Percentiles rank a stretch among this genome's conserved stretches.
These are phyloP conservation scores for Hydrozoanthus gracilis DNA, from an alignment of 92 coral and sea anemone species.

Conservation along the genomic window DNA sequence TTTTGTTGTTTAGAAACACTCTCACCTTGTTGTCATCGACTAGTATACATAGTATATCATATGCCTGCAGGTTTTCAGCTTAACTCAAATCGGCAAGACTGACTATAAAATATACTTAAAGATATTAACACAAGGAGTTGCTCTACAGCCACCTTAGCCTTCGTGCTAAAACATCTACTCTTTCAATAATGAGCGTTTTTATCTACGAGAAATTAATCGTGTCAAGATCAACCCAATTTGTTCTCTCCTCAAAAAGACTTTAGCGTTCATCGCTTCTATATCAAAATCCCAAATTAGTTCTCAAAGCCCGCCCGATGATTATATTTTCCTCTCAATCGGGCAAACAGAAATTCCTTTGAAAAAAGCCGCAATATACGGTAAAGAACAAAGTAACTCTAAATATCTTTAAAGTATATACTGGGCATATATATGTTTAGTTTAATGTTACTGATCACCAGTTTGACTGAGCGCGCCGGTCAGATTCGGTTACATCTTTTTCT, in stretches of 20 bases:
- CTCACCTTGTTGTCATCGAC: too few species aligned
- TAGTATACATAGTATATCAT: too few species aligned
- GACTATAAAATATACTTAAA: too few species aligned
- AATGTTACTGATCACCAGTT: constrained; percentile 9
- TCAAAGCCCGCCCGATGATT: neutral
- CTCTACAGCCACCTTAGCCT: too few species aligned
- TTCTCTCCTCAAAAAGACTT: neutral
- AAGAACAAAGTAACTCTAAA: neutral
- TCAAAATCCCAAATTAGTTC: neutral
- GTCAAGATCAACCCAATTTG: neutral
- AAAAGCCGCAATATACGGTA: neutral
- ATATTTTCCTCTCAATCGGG: neutral
- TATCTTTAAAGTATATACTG: neutral
- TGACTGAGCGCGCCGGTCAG: neutral
- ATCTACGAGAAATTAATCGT: neutral
- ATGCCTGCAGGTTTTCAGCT: too few species aligned
- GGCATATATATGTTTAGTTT: neutral
- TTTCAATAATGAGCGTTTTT: neutral
- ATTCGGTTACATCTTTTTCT: constrained; percentile 1
- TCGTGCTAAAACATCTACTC: neutral
- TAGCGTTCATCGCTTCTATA: neutral
- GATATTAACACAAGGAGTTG: too few species aligned
- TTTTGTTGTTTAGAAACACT: too few species aligned
- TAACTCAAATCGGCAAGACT: too few species aligned
- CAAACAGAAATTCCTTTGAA: neutral